These are phyloP conservation scores for Ascaphus truei DNA, from an alignment of 2,113 vertebrate species.

Conservation along the genomic window DNA sequence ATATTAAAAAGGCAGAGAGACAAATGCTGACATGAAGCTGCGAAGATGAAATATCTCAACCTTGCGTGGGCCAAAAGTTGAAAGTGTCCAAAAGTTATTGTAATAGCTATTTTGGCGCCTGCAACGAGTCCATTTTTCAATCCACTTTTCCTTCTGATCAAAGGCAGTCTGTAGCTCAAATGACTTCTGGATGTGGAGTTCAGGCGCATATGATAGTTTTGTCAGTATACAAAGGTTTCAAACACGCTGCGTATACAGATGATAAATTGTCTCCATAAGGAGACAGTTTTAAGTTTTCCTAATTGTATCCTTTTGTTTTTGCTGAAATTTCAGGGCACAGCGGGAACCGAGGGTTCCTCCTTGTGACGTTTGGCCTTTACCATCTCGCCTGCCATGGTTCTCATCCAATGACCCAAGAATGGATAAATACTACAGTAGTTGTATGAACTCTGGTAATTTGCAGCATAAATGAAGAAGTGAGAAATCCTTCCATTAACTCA, in stretches of 20 bases:
- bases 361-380: neutral
- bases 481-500: too few species aligned
- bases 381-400: too few species aligned
- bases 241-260: conserved; percentile 5
- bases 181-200: conserved; percentile 34
- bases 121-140: conserved; percentile 19
- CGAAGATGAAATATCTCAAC: conserved; percentile 22
- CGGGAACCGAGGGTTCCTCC: neutral
- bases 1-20: neutral
- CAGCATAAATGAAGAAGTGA: too few species aligned
- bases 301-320: conserved; percentile 18
- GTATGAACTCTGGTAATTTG: too few species aligned
- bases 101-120: conserved; percentile 35
- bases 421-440: too few species aligned
- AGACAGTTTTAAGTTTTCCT: conserved; percentile 19
- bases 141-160: conserved; percentile 23
- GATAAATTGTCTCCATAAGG: conserved; percentile 35
- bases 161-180: conserved; percentile 21
- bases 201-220: conserved; percentile 22
- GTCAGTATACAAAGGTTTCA: conserved; percentile 27
- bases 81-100: conserved; percentile 17
- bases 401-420: too few species aligned
- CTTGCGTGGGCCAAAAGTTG: conserved; percentile 2
- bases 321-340: conserved; percentile 13
- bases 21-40: conserved; percentile 8